Evolutionary conservation across 2,797 vertebrate genomes (phyloP).

Genomic region (Pangasius krempfi): DNA sequence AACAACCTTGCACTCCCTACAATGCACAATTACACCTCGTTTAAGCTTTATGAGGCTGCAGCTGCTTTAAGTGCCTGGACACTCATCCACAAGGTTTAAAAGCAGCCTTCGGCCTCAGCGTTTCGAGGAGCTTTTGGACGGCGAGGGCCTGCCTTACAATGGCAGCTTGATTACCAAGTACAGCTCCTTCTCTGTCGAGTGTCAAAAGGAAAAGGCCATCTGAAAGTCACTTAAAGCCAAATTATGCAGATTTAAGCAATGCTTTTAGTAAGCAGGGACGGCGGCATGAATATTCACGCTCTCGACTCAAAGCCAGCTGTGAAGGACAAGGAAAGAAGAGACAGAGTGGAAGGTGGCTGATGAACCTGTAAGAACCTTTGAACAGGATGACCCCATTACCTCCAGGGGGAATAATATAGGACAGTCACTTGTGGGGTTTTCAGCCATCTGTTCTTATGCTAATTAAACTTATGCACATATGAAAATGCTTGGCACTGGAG

Average conservation of each 20-base stretch:
- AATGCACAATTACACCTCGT: constrained; percentile 44
- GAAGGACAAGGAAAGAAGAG: constrained; percentile 61
- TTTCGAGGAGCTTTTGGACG: constrained; percentile 51
- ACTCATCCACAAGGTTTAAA: constrained; percentile 50
- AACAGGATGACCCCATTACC: constrained; percentile 40
- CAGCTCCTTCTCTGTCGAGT: constrained; percentile 70
- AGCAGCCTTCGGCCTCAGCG: constrained; percentile 40
- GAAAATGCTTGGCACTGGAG: not conserved
- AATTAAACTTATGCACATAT: constrained; percentile 20
- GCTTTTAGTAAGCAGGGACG: constrained; percentile 71
- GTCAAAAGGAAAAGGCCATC: constrained; percentile 72
- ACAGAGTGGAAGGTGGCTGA: constrained; percentile 56
- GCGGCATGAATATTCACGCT: constrained; percentile 74
- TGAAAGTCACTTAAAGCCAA: constrained; percentile 78
- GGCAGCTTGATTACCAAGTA: constrained; percentile 75
- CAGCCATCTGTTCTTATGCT: constrained; percentile 28
- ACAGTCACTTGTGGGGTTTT: constrained; percentile 20
- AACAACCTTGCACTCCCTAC: constrained; percentile 42
- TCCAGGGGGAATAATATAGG: constrained; percentile 17
- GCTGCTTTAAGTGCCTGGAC: constrained; percentile 51
- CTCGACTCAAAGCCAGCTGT: constrained; percentile 64
- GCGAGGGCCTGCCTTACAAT: constrained; percentile 57
- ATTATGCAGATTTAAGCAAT: constrained; percentile 78
- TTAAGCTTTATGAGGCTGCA: constrained; percentile 47
- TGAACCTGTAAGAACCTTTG: constrained; percentile 56